Conservation (phyloP, 2,888 invertebrate species). For the Xanthorhoe spadicearia region DNA sequence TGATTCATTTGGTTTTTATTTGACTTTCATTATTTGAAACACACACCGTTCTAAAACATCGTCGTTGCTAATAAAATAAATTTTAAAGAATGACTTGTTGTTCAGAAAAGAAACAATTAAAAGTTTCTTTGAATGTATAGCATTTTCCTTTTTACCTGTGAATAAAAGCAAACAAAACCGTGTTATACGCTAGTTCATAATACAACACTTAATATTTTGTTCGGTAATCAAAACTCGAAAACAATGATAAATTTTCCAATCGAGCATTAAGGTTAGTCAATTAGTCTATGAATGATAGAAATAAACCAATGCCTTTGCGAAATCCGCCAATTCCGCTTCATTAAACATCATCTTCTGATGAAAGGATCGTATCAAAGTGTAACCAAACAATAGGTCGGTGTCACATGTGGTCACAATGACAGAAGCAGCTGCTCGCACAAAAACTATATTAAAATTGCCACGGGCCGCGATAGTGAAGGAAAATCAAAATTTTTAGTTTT, state of each 20-base stretch:
- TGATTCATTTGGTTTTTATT: no score
- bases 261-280: neutral
- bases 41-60: no score
- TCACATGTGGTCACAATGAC: constrained; percentile 65
- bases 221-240: no score
- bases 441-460: constrained; percentile 56
- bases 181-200: no score
- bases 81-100: no score
- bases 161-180: no score
- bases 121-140: no score
- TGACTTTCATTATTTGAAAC: no score
- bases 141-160: no score
- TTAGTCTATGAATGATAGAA: neutral
- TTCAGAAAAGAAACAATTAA: no score
- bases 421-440: constrained; percentile 62
- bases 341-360: constrained; percentile 18
- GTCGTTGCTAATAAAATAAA: no score
- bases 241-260: neutral
- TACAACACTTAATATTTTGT: no score
- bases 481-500: constrained; percentile 10
- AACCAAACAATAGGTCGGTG: constrained; percentile 25
- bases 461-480: constrained; percentile 55
- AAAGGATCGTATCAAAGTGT: constrained; percentile 21
- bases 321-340: constrained; percentile 19
- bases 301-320: neutral